Base-by-base conservation (phyloP, 2,888 invertebrate species). In the Pseudanteris insignis region DNA sequence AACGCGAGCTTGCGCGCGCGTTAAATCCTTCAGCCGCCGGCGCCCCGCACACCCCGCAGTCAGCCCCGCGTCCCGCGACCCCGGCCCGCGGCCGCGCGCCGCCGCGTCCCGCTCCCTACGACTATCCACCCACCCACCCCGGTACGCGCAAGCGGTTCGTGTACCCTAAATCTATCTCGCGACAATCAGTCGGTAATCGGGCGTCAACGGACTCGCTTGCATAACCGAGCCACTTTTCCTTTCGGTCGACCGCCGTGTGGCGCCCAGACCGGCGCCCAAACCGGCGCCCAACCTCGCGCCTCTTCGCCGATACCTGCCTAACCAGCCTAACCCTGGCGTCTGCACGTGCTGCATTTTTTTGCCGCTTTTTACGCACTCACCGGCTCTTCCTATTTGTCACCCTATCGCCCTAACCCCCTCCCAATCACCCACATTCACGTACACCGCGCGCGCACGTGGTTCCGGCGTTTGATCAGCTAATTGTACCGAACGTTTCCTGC, bases 111-210 rank as follows among this genome's bases (percentile, higher is more conserved):
- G 38, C 46, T 38, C 30, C 43, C 38, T 10, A 37, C 53, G 43
- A 32, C 43, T 32, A 51, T 44, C 63, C 58, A 58, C 57, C 61
- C 62, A 53, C 64, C 66, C 59, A 55, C 61, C 65, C 66, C 65
- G 48, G 65, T 53, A 59, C 65, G 63, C 63, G 61, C 61, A 54
- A 53, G 63, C 55, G 55, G 57, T 55, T 62, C 59, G 64, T 50
- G 59, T 68, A 70, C 69, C 72, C 72, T 71, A 72, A 72, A 72
- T 72, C 73, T 73, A 72, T 72, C 72, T 72, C 68, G 71, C 71
- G 71, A 70, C 72, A 72, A 73, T 72, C 72, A 73, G 73, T 72
- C 72, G 70, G 72, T 70, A 69, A 72, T 70, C 72, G 73, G 72
- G 70, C 72, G 73, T 71, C 71, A 71, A 72, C 71, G 71, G 72